Conservation (phyloP, 2,797 vertebrate species). For the Channa striata region DNA sequence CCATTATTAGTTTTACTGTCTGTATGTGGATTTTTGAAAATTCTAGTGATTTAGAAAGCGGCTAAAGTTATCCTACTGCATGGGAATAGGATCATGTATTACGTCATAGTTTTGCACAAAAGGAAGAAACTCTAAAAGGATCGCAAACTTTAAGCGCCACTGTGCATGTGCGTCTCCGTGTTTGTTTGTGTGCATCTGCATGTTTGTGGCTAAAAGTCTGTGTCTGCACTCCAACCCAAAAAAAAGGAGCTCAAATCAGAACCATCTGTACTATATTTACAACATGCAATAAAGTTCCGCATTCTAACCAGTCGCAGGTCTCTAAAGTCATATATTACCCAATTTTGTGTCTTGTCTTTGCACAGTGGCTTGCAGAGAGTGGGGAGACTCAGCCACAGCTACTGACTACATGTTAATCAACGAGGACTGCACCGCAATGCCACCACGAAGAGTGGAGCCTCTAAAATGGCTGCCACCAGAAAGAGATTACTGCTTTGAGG, state of each 20-base stretch:
- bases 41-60: too few relatives aligned
- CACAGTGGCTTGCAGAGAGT: slow-evolving; percentile 59
- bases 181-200: slow-evolving; percentile 30
- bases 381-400: slow-evolving; percentile 63
- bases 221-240: slow-evolving; percentile 43
- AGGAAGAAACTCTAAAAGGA: too few relatives aligned
- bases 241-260: slow-evolving; percentile 63
- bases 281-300: slow-evolving; percentile 73
- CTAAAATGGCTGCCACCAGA: slow-evolving; percentile 65
- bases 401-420: slow-evolving; percentile 70
- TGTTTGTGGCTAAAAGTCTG: slow-evolving; percentile 56
- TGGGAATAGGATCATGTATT: too few relatives aligned
- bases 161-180: slow-evolving; percentile 6
- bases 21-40: too few relatives aligned
- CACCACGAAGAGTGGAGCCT: slow-evolving; percentile 53
- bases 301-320: slow-evolving; percentile 66
- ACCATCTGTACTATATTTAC: slow-evolving; percentile 74
- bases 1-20: too few relatives aligned
- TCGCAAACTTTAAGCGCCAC: too few relatives aligned
- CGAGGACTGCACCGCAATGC: slow-evolving; percentile 68
- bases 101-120: too few relatives aligned
- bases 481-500: slow-evolving; percentile 17
- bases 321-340: slow-evolving; percentile 73
- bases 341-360: slow-evolving; percentile 76
- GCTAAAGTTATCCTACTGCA: too few relatives aligned